These are phyloP conservation scores for Dendrocincla fuliginosa DNA, from an alignment of 2,797 vertebrate species.

Conservation along the genomic window DNA sequence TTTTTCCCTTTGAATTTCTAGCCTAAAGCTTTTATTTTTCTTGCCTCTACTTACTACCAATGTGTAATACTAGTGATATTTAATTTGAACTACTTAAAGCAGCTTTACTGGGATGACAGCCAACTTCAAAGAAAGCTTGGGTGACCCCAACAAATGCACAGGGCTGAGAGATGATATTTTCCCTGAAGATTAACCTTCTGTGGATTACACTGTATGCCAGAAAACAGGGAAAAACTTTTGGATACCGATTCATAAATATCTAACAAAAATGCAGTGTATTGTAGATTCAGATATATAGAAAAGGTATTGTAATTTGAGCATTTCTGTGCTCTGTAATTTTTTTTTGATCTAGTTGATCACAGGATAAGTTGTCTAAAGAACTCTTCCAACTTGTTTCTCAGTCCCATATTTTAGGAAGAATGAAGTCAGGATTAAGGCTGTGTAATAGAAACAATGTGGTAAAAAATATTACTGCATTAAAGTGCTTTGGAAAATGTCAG, in stretches of 20 bases:
- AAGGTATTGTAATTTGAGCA: background rate
- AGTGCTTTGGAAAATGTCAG: background rate
- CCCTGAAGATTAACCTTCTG: constrained; percentile 44
- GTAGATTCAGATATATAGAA: background rate
- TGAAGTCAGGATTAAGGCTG: background rate
- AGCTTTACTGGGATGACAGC: constrained; percentile 36
- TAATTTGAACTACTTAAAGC: constrained; percentile 54
- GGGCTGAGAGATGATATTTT: constrained; percentile 6
- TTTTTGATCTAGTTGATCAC: background rate
- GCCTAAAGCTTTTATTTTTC: constrained; percentile 8
- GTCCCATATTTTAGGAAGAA: background rate
- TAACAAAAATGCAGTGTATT: background rate
- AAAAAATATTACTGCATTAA: background rate
- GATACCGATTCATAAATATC: background rate
- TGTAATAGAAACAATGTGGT: background rate
- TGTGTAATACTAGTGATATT: background rate
- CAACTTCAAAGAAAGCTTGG: constrained; percentile 42
- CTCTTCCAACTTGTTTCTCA: background rate
- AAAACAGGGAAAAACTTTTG: background rate
- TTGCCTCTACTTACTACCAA: background rate
- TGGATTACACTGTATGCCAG: background rate
- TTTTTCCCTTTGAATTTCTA: background rate
- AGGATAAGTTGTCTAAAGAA: background rate
- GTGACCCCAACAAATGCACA: constrained; percentile 1
- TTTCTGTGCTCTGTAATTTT: background rate